Base-by-base conservation (phyloP, 2,888 invertebrate genomes). In the Apodemia hepburni region DNA sequence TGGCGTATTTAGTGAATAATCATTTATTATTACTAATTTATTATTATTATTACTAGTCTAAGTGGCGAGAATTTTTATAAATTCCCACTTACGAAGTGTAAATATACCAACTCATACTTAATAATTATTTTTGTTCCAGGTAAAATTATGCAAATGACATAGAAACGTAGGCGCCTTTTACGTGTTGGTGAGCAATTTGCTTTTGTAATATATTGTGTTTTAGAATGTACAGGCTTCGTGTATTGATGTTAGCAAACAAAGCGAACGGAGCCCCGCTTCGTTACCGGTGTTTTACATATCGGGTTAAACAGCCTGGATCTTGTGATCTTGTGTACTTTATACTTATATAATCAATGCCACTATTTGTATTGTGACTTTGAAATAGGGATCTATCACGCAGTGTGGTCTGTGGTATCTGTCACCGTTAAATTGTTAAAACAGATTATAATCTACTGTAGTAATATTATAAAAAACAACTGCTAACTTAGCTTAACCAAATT, bases 101-200 rank as follows among this genome's bases (percentile, higher is more conserved):
- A n/a, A 15, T 42, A 42, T 12, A 38, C 38, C 3, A 15, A 7
- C 45, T 45, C n/a, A 45, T 45, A n/a, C 58, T 29, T 45, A 58
- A 62, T 58, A 47, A 45, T 45, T 54, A 7, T 54, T 64, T 64
- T 65, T 70, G 67, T 73, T 75, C 9, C 72, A 75, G 74, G 73
- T 74, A 73, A 17, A 54, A 58, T 58, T 54, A n/a, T 15, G 57
- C 42, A 38, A 35, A 59, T 33, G 58, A 27, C 11, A 54, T 54
- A 12, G 45, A 54, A 54, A 22, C 15, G 54, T 27, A 27, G 54
- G 63, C 69, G 64, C 73, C 73, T 71, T 59, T 35, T 58, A 22
- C 27, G 35, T 66, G 68, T 67, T 58, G 64, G 68, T 69, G 58
- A 71, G 73, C 72, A 73, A 54, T 27, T 54, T 27, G 15, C 15